These are phyloP conservation scores for Mythimna loreyi DNA, from an alignment of 2,888 invertebrate genomes.

Conservation along the genomic window DNA sequence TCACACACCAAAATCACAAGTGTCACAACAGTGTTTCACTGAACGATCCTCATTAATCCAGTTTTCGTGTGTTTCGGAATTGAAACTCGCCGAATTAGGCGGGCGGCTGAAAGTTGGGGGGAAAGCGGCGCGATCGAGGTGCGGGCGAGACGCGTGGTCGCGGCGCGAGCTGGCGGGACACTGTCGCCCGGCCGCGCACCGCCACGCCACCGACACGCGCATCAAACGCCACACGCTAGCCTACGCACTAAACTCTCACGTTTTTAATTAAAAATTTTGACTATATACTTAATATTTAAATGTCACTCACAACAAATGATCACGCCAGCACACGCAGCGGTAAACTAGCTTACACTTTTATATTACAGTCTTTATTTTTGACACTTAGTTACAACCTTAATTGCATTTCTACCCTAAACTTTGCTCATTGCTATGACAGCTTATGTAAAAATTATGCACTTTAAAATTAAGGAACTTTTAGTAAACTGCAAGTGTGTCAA, in stretches of 20 bases:
- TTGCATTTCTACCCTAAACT: conserved; percentile 34
- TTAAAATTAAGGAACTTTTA: conserved; percentile 22
- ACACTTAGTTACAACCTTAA: conserved; percentile 40
- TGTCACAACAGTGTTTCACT: conserved; percentile 67
- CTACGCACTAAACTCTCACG: conserved; percentile 59
- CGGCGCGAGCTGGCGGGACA: conserved; percentile 81
- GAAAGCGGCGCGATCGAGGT: conserved; percentile 57
- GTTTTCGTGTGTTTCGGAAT: conserved; percentile 62
- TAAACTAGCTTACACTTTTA: conserved; percentile 50
- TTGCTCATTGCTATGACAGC: conserved; percentile 17
- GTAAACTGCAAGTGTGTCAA: conserved; percentile 4
- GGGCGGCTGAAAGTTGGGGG: conserved; percentile 68
- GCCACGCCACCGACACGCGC: conserved; percentile 73
- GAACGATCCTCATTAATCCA: conserved; percentile 69
- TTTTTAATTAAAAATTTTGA: conserved; percentile 62
- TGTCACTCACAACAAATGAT: conserved; percentile 56
- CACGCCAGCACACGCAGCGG: conserved; percentile 43
- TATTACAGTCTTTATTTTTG: conserved; percentile 40
- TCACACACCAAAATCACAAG: conserved; percentile 66
- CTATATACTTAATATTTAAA: conserved; percentile 61
- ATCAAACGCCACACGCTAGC: conserved; percentile 69
- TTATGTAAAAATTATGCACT: conserved; percentile 8
- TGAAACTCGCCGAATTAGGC: conserved; percentile 67
- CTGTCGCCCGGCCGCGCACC: conserved; percentile 71
- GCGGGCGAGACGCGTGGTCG: conserved; percentile 76